Conservation (phyloP, 1,140 invertebrate genomes). For the Platorchestia sp. region DNA sequence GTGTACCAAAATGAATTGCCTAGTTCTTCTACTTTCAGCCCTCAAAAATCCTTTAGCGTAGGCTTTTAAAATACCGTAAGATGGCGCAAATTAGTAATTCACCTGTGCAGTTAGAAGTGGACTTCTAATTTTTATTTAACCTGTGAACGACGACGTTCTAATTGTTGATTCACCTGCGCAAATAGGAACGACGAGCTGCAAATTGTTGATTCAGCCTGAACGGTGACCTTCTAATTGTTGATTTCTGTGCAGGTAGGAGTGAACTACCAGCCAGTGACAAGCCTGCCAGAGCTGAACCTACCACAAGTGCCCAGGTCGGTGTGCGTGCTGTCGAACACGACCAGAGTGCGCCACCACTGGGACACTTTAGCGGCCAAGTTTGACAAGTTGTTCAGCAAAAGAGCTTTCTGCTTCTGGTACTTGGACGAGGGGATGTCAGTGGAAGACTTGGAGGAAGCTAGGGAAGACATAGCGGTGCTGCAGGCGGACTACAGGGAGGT, state of each 20-base stretch:
- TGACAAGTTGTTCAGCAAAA: slow-evolving; percentile 71
- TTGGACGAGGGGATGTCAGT: slow-evolving; percentile 72
- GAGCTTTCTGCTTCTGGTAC: slow-evolving; percentile 72
- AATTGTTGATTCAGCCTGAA: too few species aligned
- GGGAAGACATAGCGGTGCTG: slow-evolving; percentile 67
- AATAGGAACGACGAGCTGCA: too few species aligned
- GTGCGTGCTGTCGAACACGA: slow-evolving; percentile 74
- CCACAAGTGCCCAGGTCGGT: slow-evolving; percentile 71
- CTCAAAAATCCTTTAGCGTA: too few species aligned
- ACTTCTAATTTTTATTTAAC: too few species aligned
- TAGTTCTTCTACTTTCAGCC: too few species aligned
- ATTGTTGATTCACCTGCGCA: too few species aligned
- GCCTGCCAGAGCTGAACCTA: slow-evolving; percentile 73
- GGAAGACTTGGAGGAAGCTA: slow-evolving; percentile 70
- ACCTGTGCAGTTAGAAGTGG: too few species aligned
- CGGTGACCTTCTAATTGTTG: background rate
- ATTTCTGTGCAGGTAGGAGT: slow-evolving; percentile 69
- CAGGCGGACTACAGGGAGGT: slow-evolving; percentile 57
- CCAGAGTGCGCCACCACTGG: slow-evolving; percentile 73
- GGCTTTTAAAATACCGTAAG: too few species aligned
- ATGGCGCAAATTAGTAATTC: too few species aligned
- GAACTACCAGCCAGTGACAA: slow-evolving; percentile 74
- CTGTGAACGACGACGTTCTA: too few species aligned
- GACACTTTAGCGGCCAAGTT: slow-evolving; percentile 71
- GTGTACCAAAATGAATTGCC: too few species aligned